These are phyloP conservation scores for Heliconius erato DNA, from an alignment of 2,888 invertebrate species.

Conservation along the genomic window DNA sequence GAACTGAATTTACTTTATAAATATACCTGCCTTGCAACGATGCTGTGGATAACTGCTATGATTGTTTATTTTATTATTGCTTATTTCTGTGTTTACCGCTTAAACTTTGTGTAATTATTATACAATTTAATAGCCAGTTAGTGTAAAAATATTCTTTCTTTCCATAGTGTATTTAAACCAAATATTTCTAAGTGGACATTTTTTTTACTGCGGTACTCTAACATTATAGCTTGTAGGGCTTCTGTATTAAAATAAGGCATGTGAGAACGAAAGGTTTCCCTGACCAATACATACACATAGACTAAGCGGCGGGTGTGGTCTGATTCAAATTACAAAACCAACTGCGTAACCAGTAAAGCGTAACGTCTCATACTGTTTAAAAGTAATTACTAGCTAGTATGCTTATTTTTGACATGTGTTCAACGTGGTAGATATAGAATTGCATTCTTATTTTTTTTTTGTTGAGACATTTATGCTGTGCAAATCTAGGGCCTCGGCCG, in stretches of 20 bases:
- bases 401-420: neutral
- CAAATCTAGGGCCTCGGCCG: neutral
- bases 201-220: conserved; percentile 29
- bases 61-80: conserved; percentile 38
- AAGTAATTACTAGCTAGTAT: conserved; percentile 6
- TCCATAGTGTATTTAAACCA: neutral
- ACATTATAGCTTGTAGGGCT: conserved; percentile 66
- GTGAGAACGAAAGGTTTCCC: conserved; percentile 77
- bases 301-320: conserved; percentile 56
- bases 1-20: conserved; percentile 55
- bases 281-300: conserved; percentile 61
- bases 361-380: conserved; percentile 32
- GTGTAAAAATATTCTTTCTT: neutral
- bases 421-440: neutral
- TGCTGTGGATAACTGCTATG: conserved; percentile 37
- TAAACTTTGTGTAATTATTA: conserved; percentile 35
- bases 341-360: conserved; percentile 45
- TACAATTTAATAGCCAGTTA: conserved; percentile 3
- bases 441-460: neutral
- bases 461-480: neutral
- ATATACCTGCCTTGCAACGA: conserved; percentile 43
- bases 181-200: neutral
- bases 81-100: conserved; percentile 45
- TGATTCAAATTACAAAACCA: conserved; percentile 57
- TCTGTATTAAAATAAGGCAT: conserved; percentile 69